A percentile compares a stretch with the other conserved stretches of the same genome.
phyloP scores from a whole-genome alignment of 2,113 vertebrate species.

The Mungos mungo region DNA sequence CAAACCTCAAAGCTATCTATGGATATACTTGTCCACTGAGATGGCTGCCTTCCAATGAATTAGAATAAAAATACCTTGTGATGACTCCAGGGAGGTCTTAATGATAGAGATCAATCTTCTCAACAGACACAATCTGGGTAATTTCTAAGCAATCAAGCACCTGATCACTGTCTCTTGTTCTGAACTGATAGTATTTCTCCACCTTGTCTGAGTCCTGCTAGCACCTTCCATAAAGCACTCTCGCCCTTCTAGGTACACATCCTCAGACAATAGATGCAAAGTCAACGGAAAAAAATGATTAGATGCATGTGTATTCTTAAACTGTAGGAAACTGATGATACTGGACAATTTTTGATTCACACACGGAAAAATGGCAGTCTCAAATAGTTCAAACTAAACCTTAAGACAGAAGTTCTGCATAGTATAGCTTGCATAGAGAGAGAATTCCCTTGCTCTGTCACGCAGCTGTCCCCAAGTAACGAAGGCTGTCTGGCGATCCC shows the following conservation, averaged over 20 bases:
- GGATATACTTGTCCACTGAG: background rate
- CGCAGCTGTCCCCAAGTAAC: background rate
- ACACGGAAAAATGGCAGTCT: background rate
- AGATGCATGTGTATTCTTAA: background rate
- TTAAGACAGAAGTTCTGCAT: background rate
- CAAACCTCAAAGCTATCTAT: background rate
- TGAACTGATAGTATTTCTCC: background rate
- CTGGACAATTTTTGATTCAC: background rate
- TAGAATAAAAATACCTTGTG: background rate
- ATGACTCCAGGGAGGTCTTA: background rate
- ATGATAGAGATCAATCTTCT: background rate
- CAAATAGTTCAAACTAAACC: background rate
- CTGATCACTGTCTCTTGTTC: background rate
- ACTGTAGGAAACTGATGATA: background rate
- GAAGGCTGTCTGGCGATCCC: too few relatives aligned
- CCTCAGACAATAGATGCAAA: background rate
- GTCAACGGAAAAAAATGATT: background rate
- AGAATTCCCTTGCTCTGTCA: background rate
- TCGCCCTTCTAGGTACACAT: background rate
- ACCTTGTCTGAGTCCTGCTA: background rate
- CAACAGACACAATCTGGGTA: background rate
- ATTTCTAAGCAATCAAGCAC: background rate
- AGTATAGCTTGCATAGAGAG: background rate
- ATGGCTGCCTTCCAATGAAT: conserved; percentile 1
- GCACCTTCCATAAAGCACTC: background rate